phyloP scores from a whole-genome alignment of 2,113 vertebrate species.

The Thermophis baileyi region DNA sequence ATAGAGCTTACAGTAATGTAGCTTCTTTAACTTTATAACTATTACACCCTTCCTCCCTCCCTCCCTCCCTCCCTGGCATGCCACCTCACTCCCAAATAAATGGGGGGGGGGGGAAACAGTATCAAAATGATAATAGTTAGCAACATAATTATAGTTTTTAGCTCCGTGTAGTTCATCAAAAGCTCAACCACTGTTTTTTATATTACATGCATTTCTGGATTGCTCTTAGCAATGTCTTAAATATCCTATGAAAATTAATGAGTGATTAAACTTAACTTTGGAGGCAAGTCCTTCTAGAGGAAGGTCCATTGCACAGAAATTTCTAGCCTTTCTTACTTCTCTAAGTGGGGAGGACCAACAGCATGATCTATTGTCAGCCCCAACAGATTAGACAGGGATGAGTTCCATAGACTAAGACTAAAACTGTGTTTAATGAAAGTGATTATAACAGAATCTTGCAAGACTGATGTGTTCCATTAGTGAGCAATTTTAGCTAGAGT shows the following conservation, averaged over 20 bases:
- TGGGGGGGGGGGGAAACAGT: no score
- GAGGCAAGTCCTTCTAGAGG: background rate
- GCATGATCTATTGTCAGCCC: background rate
- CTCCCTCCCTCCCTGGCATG: background rate
- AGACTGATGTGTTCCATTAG: background rate
- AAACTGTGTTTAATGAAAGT: background rate
- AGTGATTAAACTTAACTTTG: background rate
- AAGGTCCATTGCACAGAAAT: background rate
- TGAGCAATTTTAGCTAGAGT: background rate
- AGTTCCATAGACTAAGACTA: background rate
- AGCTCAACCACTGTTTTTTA: background rate
- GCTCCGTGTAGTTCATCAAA: background rate
- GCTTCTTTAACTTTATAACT: no score
- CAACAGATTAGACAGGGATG: background rate
- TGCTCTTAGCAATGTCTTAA: background rate
- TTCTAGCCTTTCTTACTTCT: background rate
- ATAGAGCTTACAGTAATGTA: no score
- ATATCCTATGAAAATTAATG: background rate
- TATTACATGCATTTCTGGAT: background rate
- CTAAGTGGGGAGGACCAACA: background rate
- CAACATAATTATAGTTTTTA: background rate
- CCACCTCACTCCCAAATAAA: background rate
- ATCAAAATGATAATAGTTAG: background rate
- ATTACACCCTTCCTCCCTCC: background rate
- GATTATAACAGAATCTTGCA: background rate